Evolutionary conservation across 2,888 invertebrate genomes (phyloP).

Genomic region (Drosophila dives): DNA sequence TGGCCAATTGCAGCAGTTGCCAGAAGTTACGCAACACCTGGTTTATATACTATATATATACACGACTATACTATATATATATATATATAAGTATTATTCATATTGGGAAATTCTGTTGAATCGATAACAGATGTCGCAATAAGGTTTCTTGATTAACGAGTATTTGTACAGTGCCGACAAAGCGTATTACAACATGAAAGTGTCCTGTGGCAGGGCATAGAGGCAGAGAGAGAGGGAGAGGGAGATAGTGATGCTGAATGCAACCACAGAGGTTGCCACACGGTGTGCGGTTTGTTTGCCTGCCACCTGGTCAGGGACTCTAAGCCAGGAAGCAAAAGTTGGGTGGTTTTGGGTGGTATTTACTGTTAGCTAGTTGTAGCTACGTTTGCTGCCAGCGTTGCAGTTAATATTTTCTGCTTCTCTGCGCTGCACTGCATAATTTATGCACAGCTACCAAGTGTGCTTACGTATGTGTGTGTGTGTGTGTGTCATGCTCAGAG

Average conservation of each 20-base stretch:
- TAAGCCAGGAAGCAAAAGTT: background rate
- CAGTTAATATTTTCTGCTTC: slow-evolving; percentile 75
- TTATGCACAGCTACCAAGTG: slow-evolving; percentile 60
- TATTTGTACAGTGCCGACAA: background rate
- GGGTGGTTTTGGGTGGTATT: slow-evolving; percentile 5
- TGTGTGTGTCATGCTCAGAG: slow-evolving; percentile 50
- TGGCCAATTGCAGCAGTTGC: background rate
- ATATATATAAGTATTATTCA: too few relatives aligned
- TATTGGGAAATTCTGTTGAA: background rate
- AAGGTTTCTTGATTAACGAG: background rate
- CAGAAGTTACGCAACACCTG: background rate
- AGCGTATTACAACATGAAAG: slow-evolving; percentile 16
- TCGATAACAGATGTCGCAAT: background rate
- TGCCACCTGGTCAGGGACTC: slow-evolving; percentile 61
- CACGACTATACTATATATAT: too few relatives aligned
- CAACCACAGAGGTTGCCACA: slow-evolving; percentile 51
- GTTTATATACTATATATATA: background rate
- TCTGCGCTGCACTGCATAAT: slow-evolving; percentile 76
- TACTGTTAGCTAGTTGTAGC: slow-evolving; percentile 20
- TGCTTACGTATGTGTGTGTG: slow-evolving; percentile 25
- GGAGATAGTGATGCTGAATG: slow-evolving; percentile 32
- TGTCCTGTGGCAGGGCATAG: slow-evolving; percentile 9
- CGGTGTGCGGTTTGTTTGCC: slow-evolving; percentile 74
- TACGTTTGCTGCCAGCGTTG: slow-evolving; percentile 47
- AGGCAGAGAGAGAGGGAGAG: background rate